Evolutionary conservation across 1,140 invertebrate species (phyloP), one percentile per base, ranked within the genome.

Genomic region (Parapsyche elsis): DNA sequence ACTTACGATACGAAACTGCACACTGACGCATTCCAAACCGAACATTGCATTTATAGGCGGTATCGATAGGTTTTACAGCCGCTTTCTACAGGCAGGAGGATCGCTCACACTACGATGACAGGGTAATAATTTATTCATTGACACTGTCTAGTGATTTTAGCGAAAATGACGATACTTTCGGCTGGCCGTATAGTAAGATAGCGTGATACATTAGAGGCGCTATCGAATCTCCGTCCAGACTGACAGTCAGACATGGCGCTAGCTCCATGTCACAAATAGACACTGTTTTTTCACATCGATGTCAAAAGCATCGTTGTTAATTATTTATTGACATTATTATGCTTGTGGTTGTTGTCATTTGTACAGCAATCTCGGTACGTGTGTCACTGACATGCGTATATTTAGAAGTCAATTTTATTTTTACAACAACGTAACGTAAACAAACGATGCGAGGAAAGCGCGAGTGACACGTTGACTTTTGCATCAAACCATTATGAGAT

Each of bases 241-340:
- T 64, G 57, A 61, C 57, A 77, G 75, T 14, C 75, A 77, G 75
- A 77, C 75, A 45, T 64, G 71, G 71, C 71, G 71, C 71, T 73
- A 73, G 38, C 71, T 45, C n/a, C 10, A 4, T 73, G 14, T 73
- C 14, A n/a, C 14, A 38, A 38, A 73, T 38, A 30, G 21, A 73
- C 38, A 5, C 64, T 14, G 24, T 70, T 14, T 30, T 21, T 76
- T 76, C 30, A 59, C 24, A 24, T 24, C 46, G 12, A 24, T 24
- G 45, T n/a, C 71, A 30, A 46, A 14, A 14, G 5, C 9, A 30
- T 26, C 12, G 23, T 23, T 24, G 26, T 23, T 71, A 30, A 53
- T 53, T 53, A 16, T 53, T 53, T 53, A 16, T 53, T 53, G 16
- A 53, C 49, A 53, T 14, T 16, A 53, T 53, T 14, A 53, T 53